A percentile compares a stretch with the other conserved stretches of the same genome.
Conservation (phyloP, 2,113 vertebrate genomes). For the Chamaea fasciata region DNA sequence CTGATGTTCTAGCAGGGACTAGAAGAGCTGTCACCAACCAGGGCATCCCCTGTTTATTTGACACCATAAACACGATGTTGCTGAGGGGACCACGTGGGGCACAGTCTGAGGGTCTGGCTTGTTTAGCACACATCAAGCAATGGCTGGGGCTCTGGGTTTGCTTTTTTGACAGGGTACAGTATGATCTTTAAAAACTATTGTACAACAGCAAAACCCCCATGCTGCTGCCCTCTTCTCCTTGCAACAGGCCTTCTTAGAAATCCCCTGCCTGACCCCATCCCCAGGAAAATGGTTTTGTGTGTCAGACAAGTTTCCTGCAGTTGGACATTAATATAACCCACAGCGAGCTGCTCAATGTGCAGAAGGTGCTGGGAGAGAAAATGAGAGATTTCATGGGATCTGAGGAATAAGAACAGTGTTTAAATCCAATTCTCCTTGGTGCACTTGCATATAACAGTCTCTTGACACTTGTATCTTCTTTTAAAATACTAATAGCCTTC, state of each 20-base stretch:
- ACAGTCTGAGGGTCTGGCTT: background rate
- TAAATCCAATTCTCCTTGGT: background rate
- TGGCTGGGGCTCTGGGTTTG: background rate
- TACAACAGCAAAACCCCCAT: background rate
- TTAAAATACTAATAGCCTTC: slow-evolving; percentile 16
- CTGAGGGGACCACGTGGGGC: background rate
- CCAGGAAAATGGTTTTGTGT: background rate
- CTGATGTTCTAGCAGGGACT: background rate
- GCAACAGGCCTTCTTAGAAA: background rate
- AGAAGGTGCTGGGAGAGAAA: background rate
- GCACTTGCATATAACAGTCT: background rate
- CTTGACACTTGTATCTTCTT: background rate
- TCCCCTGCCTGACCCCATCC: background rate
- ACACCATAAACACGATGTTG: rapidly evolving
- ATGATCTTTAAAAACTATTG: background rate
- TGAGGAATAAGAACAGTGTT: background rate
- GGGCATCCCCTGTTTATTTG: background rate
- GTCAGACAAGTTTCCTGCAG: background rate
- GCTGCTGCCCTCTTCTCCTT: background rate
- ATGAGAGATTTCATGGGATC: background rate
- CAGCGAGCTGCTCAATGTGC: rapidly evolving
- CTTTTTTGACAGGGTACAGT: background rate
- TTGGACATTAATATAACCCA: background rate
- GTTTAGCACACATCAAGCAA: background rate
- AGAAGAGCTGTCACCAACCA: background rate